Conservation (phyloP, 2,888 invertebrate genomes). For the Imbricaverruca yamaguchii region DNA sequence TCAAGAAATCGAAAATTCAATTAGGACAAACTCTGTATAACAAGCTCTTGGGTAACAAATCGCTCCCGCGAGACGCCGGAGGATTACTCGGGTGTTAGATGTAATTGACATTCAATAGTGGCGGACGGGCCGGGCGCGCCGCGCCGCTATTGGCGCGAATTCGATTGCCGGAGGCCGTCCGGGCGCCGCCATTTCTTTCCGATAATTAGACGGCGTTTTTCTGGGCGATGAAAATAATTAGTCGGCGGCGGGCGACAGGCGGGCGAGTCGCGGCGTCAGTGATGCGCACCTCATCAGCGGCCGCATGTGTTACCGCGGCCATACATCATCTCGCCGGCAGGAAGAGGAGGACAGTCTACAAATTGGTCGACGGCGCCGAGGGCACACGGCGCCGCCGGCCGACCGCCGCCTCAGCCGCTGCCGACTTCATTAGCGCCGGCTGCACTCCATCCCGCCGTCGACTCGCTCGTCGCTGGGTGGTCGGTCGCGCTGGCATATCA, state of each 20-base stretch:
- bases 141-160: neutral
- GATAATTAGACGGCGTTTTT: slow-evolving; percentile 19
- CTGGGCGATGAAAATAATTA: slow-evolving; percentile 13
- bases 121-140: neutral
- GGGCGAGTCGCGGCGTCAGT: too few species aligned
- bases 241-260: slow-evolving; percentile 3
- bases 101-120: slow-evolving; percentile 21
- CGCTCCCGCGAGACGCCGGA: neutral
- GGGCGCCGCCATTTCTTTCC: neutral
- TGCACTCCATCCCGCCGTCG: neutral
- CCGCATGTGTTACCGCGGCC: neutral
- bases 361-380: neutral
- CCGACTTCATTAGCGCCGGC: neutral
- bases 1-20: slow-evolving; percentile 23
- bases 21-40: slow-evolving; percentile 23
- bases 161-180: neutral
- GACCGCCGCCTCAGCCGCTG: neutral
- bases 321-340: neutral
- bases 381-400: neutral
- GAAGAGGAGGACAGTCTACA: slow-evolving; percentile 3
- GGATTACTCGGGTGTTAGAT: slow-evolving; percentile 20
- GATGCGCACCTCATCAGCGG: neutral
- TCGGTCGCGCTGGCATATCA: too few species aligned
- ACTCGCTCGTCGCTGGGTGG: too few species aligned
- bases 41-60: slow-evolving; percentile 18